Base-by-base conservation (phyloP, 2,888 invertebrate genomes). In the Limnephilus auricula region DNA sequence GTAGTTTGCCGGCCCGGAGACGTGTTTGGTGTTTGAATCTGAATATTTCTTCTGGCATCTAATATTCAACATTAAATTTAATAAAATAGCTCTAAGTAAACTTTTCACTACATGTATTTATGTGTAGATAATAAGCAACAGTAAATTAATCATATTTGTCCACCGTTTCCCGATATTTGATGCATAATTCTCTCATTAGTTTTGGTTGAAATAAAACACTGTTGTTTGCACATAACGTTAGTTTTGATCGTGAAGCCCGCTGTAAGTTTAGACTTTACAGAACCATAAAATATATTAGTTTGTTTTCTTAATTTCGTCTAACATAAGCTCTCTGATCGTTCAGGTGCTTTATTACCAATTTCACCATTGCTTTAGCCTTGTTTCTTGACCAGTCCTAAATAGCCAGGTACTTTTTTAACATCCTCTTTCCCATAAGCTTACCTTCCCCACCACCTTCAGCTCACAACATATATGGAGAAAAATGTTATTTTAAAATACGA, bases 11-110 rank as follows among this genome's bases (percentile, higher is more conserved):
- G n/a, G 65, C 2, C 30, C 40, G 34, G 86, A 65, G 32, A 86
- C 86, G 86, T 86, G 86, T 65, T 65, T 31, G 18, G 86, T 86
- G 86, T 86, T 50, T 65, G 86, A 86, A 86, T 86, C 86, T 65
- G 13, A 15, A 31, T 31, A 86, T 65, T 65, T 50, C 50, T 65
- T 65, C 65, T 65, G n/a, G 25, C 65, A n/a, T 25, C 65, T 65
- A 65, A n/a, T 65, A 65, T 65, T 65, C 25, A 9, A n/a, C 25
- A 9, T 65, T 65, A 65, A 6, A 25, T 65, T 65, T 25, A 65
- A 65, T 25, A 25, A 65, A 50, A 25, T 25, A 65, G 18, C 65
- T 9, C 65, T 9, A n/a, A 65, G 9, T 25, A 65, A 25, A n/a
- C n/a, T 65, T 65, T 65, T 65, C 25, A n/a, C 2, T 6, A 9